Conservation (phyloP, 2,113 vertebrate genomes). For the Galeopterus variegatus region DNA sequence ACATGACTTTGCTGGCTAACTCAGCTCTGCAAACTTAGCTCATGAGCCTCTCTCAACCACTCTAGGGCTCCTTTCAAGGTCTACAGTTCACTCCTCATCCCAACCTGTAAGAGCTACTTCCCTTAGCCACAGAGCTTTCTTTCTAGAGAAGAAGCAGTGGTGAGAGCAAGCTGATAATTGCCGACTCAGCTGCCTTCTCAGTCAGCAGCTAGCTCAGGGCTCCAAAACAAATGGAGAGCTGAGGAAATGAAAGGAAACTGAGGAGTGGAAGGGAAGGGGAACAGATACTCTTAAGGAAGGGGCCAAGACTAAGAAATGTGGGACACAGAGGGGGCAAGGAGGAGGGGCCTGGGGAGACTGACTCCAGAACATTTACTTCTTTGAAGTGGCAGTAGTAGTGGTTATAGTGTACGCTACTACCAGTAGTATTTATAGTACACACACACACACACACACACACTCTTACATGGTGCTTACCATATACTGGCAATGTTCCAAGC, state of each 20-base stretch:
- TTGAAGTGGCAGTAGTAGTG: background rate
- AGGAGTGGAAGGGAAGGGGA: background rate
- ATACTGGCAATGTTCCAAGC: background rate
- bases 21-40: background rate
- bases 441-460: background rate
- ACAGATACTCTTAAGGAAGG: background rate
- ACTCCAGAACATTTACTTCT: background rate
- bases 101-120: background rate
- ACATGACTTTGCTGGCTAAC: background rate
- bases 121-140: slow-evolving; percentile 5
- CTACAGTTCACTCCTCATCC: background rate
- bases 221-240: background rate
- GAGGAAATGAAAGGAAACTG: slow-evolving; percentile 41
- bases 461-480: background rate
- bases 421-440: background rate
- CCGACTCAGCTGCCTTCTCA: background rate
- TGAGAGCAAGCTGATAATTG: background rate
- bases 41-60: background rate
- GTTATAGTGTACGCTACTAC: background rate
- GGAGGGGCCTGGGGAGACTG: background rate
- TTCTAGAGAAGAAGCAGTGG: background rate
- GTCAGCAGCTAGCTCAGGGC: background rate
- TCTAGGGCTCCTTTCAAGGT: background rate
- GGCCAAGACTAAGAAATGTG: background rate
- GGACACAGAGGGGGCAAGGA: background rate